Evolutionary conservation across 2,113 vertebrate genomes (phyloP), one percentile per base, ranked within the genome.

Genomic region (Clarias batrachus): DNA sequence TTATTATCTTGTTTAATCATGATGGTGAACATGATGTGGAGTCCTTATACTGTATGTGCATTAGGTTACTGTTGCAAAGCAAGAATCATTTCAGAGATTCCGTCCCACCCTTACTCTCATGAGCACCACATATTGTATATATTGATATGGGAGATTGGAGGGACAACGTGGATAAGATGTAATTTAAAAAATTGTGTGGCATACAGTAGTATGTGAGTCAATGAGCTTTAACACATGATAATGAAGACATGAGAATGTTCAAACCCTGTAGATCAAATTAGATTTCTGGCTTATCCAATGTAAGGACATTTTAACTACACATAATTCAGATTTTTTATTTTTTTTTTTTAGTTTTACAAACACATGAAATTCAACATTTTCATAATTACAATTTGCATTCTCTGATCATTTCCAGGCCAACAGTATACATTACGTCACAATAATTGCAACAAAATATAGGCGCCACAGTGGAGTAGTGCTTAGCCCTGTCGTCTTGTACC

Each of bases 221-320:
- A 73, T 57, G 83, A 87, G 85, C 56, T 74, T 19, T 87, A 79
- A 73, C 80, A 80, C 2, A 27, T 65, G 63, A n/a, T 41, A 17
- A 59, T 59, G 0, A 16, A 17, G 57, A 16, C 41, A 41, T 41
- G 41, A 41, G 25, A 65, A 17, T n/a, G 9, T 65, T 65, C 10
- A 65, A 3, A 65, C 63, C 63, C 63, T n/a, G 41, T 37, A 62
- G 78, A 10, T 63, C 60, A 63, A 87, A 83, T 86, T 76, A 27
- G 23, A 73, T 86, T 83, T 86, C 83, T 83, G 27, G 71, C 13
- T 17, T 70, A 83, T 56, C 82, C 66, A 86, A 56, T 57, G 52
- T 30, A 16, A 70, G 5, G 6, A 33, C 5, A 48, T 48, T 41
- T 48, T 8, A 48, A 48, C 7, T 7, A 48, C 48, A 48, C 7